phyloP scores from a whole-genome alignment of 1,140 invertebrate species.

The Eufriesea mexicana region DNA sequence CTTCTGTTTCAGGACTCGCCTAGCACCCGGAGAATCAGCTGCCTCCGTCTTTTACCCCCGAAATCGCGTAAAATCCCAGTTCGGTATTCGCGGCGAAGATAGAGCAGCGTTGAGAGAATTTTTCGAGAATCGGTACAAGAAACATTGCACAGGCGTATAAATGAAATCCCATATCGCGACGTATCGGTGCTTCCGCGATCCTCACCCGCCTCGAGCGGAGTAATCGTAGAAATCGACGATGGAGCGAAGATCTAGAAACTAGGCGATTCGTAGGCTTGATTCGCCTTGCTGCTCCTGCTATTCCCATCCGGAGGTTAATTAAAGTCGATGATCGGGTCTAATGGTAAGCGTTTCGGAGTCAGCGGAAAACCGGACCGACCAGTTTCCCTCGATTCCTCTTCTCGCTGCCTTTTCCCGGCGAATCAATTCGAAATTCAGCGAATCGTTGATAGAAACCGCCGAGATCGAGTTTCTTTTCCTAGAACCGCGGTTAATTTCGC shows the following conservation, averaged over 20 bases:
- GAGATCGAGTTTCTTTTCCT: background rate
- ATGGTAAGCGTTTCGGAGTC: conserved; percentile 49
- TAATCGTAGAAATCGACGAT: background rate
- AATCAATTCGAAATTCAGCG: background rate
- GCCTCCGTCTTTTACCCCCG: background rate
- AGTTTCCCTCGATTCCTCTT: background rate
- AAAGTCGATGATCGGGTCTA: conserved; percentile 47
- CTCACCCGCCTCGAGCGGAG: conserved; percentile 7
- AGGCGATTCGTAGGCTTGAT: conserved; percentile 10
- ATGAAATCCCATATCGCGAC: conserved; percentile 21
- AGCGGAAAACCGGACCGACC: background rate
- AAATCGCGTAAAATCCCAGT: background rate
- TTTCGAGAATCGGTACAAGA: background rate
- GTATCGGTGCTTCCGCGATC: conserved; percentile 15
- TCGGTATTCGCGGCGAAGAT: background rate
- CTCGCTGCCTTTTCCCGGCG: background rate
- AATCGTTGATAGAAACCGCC: background rate
- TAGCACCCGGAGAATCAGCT: background rate
- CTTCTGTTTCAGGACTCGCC: conserved; percentile 36
- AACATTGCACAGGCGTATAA: background rate
- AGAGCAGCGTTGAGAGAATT: background rate
- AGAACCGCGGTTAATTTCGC: background rate
- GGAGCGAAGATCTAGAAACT: conserved; percentile 11
- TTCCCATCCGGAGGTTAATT: conserved; percentile 21
- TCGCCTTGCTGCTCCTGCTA: background rate